Evolutionary conservation across 2,888 invertebrate genomes (phyloP).

Genomic region (Nysson spinosus): DNA sequence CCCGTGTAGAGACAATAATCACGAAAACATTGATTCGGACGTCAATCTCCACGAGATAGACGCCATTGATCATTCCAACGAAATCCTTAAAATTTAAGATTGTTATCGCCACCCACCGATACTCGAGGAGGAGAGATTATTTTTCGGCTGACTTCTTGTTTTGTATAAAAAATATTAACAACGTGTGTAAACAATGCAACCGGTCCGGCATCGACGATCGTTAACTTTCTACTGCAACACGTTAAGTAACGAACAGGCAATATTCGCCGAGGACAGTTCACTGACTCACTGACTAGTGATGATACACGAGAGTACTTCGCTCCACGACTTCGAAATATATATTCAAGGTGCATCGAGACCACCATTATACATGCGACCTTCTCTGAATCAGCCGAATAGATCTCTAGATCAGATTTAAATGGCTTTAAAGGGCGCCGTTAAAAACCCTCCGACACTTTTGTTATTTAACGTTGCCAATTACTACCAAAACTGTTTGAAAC

Average conservation of each 20-base stretch:
- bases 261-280: slow-evolving; percentile 45
- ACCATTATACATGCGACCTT: slow-evolving; percentile 7
- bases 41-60: slow-evolving; percentile 5
- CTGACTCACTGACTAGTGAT: slow-evolving; percentile 48
- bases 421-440: slow-evolving; percentile 1
- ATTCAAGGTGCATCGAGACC: slow-evolving; percentile 16
- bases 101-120: not conserved
- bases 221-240: slow-evolving; percentile 53
- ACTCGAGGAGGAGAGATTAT: not conserved
- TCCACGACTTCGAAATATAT: slow-evolving; percentile 11
- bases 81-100: slow-evolving; percentile 34
- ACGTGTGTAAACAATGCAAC: not conserved
- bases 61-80: slow-evolving; percentile 8
- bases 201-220: slow-evolving; percentile 7
- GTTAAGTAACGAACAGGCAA: slow-evolving; percentile 48
- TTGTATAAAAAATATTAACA: too few relatives aligned
- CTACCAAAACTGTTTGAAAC: too few relatives aligned
- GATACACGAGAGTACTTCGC: slow-evolving; percentile 2
- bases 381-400: slow-evolving; percentile 15
- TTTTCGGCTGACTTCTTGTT: too few relatives aligned
- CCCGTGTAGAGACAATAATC: not conserved
- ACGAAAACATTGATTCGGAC: slow-evolving; percentile 19
- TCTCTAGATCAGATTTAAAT: not conserved
- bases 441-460: not conserved
- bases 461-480: too few relatives aligned